phyloP scores from a whole-genome alignment of 2,113 vertebrate species.

The Pelusios castaneus region DNA sequence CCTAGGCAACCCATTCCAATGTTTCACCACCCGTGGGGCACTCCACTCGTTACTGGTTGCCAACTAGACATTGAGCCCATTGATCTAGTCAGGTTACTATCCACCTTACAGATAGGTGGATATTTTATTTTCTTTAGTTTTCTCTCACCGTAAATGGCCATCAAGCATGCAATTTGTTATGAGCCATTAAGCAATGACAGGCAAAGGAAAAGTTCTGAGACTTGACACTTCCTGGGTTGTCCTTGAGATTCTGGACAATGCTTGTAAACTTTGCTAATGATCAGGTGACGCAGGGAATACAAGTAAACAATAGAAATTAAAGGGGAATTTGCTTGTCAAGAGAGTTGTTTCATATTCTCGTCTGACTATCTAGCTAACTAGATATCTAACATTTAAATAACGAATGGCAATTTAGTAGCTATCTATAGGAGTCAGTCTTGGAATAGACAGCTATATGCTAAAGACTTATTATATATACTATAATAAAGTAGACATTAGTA shows the following conservation, averaged over 20 bases:
- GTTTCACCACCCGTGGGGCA: too few relatives aligned
- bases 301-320: conserved; percentile 3
- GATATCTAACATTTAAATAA: not conserved
- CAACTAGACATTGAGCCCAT: too few relatives aligned
- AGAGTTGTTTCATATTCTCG: not conserved
- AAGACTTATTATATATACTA: too few relatives aligned
- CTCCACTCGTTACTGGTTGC: too few relatives aligned
- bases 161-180: not conserved
- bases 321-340: not conserved
- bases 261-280: not conserved
- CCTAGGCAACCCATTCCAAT: too few relatives aligned
- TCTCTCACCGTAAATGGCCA: not conserved
- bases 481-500: not conserved
- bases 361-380: not conserved
- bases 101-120: too few relatives aligned
- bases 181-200: not conserved
- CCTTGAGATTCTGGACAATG: not conserved
- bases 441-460: not conserved
- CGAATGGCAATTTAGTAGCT: not conserved
- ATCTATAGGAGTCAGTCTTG: not conserved
- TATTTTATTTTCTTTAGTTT: not conserved
- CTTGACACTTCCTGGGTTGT: not conserved
- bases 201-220: not conserved
- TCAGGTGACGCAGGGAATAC: not conserved
- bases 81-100: too few relatives aligned